Conservation (phyloP, 1,140 invertebrate species). For the Lineus longissimus region DNA sequence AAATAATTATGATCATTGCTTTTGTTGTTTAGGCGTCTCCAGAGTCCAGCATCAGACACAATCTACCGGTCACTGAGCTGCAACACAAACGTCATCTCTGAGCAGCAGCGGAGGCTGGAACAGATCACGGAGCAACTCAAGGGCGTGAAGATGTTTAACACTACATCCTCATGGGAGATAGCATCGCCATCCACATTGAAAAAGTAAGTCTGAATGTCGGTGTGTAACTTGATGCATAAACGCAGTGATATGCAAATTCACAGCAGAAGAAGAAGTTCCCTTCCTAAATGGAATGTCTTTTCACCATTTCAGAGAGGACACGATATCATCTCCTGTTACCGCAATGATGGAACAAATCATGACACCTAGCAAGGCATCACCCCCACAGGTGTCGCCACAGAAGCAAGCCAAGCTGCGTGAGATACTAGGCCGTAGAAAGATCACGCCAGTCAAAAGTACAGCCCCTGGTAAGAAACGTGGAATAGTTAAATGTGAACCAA, state of each 20-base stretch:
- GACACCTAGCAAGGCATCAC: background rate
- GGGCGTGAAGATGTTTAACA: constrained; percentile 31
- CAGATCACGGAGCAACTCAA: constrained; percentile 35
- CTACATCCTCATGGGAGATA: constrained; percentile 9
- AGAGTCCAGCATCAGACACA: constrained; percentile 39
- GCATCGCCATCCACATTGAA: background rate
- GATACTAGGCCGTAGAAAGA: constrained; percentile 27
- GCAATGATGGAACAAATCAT: background rate
- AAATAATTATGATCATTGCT: too few species aligned
- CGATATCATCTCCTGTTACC: constrained; percentile 21
- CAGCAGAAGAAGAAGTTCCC: background rate
- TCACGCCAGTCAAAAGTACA: constrained; percentile 33
- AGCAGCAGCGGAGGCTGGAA: constrained; percentile 29
- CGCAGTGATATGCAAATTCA: too few species aligned
- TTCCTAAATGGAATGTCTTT: background rate
- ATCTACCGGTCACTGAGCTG: constrained; percentile 48
- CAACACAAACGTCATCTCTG: constrained; percentile 41
- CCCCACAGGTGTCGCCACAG: constrained; percentile 22
- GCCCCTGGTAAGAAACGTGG: constrained; percentile 29
- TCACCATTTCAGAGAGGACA: constrained; percentile 14
- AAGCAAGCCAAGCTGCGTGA: constrained; percentile 33
- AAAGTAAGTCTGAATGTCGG: background rate
- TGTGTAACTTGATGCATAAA: background rate
- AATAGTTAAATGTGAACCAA: background rate
- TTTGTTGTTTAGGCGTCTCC: constrained; percentile 13